Base-by-base conservation (phyloP, 2,113 vertebrate genomes). In the Siniperca knerii region DNA sequence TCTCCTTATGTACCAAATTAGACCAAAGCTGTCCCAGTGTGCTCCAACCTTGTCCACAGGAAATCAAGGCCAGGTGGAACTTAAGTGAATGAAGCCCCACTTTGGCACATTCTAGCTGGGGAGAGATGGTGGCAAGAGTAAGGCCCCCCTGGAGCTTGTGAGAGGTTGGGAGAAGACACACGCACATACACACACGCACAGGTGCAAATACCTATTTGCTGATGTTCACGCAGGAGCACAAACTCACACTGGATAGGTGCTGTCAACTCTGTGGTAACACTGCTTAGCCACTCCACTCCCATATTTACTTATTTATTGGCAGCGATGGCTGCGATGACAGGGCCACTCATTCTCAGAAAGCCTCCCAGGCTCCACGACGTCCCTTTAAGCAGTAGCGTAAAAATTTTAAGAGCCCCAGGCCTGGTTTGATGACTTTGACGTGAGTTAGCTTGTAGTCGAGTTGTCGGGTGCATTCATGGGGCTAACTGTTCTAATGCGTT, bases 401-500 rank as follows among this genome's bases (percentile, higher is more conserved):
- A 93, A 92, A 66, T 92, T 92, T 93, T 93, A 94, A 93, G 92
- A 94, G 93, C 93, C 92, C 82, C 84, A 11, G 86, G 91, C 92
- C 87, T 29, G 83, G 85, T 90, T 91, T 93, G 93, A 93, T 80
- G 92, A 92, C 89, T 94, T 94, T 95, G 94, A 95, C 90, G 82
- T 12, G 87, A 88, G 88, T 95, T 93, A 93, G 91, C 80, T 48
- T 89, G 93, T 90, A 94, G 92, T 86, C 20, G 84, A 94, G 90
- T 93, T 95, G 94, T 94, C 94, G 87, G 92, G 92, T 94, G 93
- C 94, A 95, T 93, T 94, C 94, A 94, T 84, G 94, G 91, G 92
- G 92, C 93, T 95, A 95, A 95, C 91, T 54, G 94, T 91, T 94
- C 88, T 95, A 95, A 95, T 94, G 93, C 91, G 90, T 94, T 93